Conservation (phyloP, 2,888 invertebrate species). For the Gastracanthus pulcherrimus region DNA sequence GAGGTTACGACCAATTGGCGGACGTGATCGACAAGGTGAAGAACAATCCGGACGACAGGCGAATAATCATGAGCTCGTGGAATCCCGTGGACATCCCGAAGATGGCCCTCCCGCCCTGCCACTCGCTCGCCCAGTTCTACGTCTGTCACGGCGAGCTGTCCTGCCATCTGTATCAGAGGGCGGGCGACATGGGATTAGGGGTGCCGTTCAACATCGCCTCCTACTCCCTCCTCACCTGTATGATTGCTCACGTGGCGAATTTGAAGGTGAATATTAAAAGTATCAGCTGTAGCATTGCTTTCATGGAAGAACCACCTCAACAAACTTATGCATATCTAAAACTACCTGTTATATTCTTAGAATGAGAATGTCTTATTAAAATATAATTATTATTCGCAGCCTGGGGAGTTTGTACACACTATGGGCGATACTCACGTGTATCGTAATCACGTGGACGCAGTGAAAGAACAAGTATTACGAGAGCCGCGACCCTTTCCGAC, state of each 20-base stretch:
- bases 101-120: conserved; percentile 99
- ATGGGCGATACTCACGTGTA: conserved; percentile 98
- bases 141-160: conserved; percentile 91
- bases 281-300: too few species aligned
- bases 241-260: conserved; percentile 97
- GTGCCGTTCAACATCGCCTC: conserved; percentile 99
- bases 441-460: conserved; percentile 90
- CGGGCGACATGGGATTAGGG: conserved; percentile 98
- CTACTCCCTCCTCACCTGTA: conserved; percentile 94
- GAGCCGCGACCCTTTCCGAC: conserved; percentile 90
- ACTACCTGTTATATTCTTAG: background rate
- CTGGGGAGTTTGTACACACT: conserved; percentile 96
- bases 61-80: conserved; percentile 97
- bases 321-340: background rate
- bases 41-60: conserved; percentile 89
- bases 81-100: conserved; percentile 91
- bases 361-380: background rate
- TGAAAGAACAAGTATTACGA: conserved; percentile 89
- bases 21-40: conserved; percentile 90
- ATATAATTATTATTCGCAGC: conserved; percentile 77
- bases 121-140: conserved; percentile 96
- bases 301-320: too few species aligned
- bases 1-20: conserved; percentile 93
- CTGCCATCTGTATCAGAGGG: conserved; percentile 96
- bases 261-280: conserved; percentile 83